phyloP scores from a whole-genome alignment of 1,140 invertebrate species.

The Tachypleus tridentatus region DNA sequence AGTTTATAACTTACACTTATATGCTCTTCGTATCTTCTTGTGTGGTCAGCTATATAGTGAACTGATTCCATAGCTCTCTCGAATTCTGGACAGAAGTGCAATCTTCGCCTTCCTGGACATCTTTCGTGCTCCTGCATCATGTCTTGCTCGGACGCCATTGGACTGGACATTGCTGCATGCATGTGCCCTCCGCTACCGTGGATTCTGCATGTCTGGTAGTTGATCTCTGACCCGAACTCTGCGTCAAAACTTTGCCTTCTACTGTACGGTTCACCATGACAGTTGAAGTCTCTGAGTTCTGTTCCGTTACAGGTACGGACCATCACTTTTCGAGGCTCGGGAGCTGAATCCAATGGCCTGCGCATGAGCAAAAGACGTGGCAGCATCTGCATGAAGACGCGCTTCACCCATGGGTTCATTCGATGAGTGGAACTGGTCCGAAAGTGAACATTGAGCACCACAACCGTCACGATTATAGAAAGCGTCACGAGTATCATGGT shows the following conservation, averaged over 20 bases:
- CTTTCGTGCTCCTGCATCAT: slow-evolving; percentile 1
- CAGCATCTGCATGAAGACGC: slow-evolving; percentile 76
- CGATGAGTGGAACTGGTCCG: slow-evolving; percentile 93
- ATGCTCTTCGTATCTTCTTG: slow-evolving; percentile 18
- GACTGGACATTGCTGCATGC: not conserved
- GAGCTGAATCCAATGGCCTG: slow-evolving; percentile 25
- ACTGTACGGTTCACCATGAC: slow-evolving; percentile 1
- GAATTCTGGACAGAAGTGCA: slow-evolving; percentile 20
- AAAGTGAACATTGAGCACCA: slow-evolving; percentile 96
- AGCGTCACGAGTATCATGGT: slow-evolving; percentile 98
- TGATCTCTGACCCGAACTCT: slow-evolving; percentile 4
- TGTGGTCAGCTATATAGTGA: slow-evolving; percentile 21
- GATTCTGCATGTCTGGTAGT: slow-evolving; percentile 13
- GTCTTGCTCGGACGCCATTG: too few species aligned
- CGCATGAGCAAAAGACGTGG: slow-evolving; percentile 49
- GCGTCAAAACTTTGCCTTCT: slow-evolving; percentile 9
- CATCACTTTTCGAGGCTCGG: slow-evolving; percentile 16
- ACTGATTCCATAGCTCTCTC: slow-evolving; percentile 21
- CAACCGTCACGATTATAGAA: slow-evolving; percentile 94
- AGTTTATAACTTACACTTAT: slow-evolving; percentile 17
- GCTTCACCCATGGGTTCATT: slow-evolving; percentile 77
- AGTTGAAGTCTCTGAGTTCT: slow-evolving; percentile 4
- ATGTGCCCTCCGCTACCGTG: slow-evolving; percentile 9
- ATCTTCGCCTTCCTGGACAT: slow-evolving; percentile 1
- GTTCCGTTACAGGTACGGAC: slow-evolving; percentile 22